Evolutionary conservation across 2,113 vertebrate genomes (phyloP).

Genomic region (Chaetops frenatus): DNA sequence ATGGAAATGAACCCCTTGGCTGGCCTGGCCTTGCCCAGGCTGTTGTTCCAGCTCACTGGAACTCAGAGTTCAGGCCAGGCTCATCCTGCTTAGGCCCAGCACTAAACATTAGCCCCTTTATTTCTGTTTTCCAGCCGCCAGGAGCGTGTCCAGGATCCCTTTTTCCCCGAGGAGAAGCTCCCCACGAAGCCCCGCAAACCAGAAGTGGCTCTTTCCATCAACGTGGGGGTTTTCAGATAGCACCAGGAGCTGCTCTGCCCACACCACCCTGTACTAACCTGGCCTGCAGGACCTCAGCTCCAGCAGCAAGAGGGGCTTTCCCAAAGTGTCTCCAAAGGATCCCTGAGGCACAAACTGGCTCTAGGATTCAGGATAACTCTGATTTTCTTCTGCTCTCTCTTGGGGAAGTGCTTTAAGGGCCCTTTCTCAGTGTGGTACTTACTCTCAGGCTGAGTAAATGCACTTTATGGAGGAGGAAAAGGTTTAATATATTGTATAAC

Average conservation of each 20-base stretch:
- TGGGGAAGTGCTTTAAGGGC: not conserved
- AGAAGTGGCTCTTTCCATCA: conserved; percentile 76
- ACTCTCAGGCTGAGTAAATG: conserved; percentile 23
- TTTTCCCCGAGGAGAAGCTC: not conserved
- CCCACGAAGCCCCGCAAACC: conserved; percentile 25
- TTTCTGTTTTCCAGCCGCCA: conserved; percentile 2
- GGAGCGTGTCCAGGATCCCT: not conserved
- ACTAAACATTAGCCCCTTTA: fast-evolving
- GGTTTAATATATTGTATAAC: not conserved
- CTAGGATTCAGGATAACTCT: not conserved
- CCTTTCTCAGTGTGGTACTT: not conserved
- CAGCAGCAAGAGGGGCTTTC: not conserved
- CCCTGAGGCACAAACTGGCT: not conserved
- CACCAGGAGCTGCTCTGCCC: not conserved
- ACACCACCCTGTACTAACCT: not conserved
- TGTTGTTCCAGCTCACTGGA: not conserved
- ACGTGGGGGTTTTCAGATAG: conserved; percentile 73
- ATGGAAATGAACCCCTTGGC: not conserved
- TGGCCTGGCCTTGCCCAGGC: not conserved
- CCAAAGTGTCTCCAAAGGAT: not conserved
- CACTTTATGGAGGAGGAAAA: not conserved
- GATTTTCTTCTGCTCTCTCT: not conserved
- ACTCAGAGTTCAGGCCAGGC: not conserved
- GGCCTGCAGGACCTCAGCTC: not conserved
- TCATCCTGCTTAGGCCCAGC: not conserved